Percentiles rank a stretch among this genome's conserved stretches.
These are phyloP conservation scores for Delia radicum DNA, from an alignment of 1,140 invertebrate genomes.

Conservation along the genomic window DNA sequence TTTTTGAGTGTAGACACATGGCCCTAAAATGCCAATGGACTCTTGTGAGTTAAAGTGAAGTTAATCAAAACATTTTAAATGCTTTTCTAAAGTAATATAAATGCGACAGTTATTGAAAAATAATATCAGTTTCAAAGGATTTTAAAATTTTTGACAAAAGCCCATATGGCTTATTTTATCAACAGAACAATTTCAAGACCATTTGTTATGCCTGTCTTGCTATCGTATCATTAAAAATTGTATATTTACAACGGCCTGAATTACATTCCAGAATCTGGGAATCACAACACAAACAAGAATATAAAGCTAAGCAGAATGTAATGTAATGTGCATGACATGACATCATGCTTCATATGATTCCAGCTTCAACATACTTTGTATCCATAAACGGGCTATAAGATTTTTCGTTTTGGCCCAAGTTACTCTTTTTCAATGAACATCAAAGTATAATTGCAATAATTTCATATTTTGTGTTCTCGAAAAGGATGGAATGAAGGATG, in stretches of 20 bases:
- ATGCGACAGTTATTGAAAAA: no score
- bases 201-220: not conserved
- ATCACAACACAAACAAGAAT: not conserved
- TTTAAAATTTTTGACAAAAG: no score
- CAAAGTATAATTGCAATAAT: not conserved
- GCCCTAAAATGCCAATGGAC: no score
- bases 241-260: not conserved
- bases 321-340: slow-evolving; percentile 15
- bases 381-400: not conserved
- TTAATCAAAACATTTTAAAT: no score
- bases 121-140: no score
- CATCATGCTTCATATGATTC: not conserved
- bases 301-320: no score
- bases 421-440: not conserved
- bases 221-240: not conserved
- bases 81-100: not conserved
- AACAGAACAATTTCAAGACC: not conserved
- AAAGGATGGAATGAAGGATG: not conserved
- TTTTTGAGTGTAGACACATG: no score
- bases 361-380: not conserved
- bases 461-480: not conserved
- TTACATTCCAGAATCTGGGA: not conserved
- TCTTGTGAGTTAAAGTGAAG: no score
- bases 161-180: no score
- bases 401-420: not conserved